Evolutionary conservation across 2,888 invertebrate genomes (phyloP).

Genomic region (Platycheirus albimanus): DNA sequence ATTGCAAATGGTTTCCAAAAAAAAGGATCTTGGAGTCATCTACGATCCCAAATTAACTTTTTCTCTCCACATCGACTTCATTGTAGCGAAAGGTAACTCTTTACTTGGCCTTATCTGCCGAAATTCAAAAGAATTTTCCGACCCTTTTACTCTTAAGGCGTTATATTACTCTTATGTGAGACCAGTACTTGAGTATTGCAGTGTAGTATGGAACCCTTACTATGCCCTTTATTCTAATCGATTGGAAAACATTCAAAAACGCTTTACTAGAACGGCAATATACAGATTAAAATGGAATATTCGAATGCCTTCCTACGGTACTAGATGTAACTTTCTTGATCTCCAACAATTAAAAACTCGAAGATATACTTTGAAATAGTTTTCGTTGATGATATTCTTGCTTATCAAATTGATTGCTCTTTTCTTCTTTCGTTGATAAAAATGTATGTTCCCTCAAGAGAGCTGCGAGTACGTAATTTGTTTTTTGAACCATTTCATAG

Average conservation of each 20-base stretch:
- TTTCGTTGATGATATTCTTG: not conserved
- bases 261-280: not conserved
- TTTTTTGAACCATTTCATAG: no score
- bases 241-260: constrained; percentile 25
- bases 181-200: constrained; percentile 20
- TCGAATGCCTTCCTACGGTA: not conserved
- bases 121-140: constrained; percentile 3
- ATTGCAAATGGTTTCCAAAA: not conserved
- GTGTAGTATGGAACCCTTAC: constrained; percentile 24
- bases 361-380: not conserved
- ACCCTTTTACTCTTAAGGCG: constrained; percentile 19
- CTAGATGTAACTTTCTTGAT: not conserved
- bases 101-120: constrained; percentile 9
- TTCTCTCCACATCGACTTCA: constrained; percentile 6
- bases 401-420: not conserved
- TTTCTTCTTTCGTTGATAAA: not conserved
- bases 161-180: constrained; percentile 21
- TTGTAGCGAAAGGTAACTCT: not conserved
- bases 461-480: no score
- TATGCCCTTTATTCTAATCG: constrained; percentile 13
- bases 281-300: not conserved
- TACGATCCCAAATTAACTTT: constrained; percentile 20
- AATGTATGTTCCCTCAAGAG: not conserved
- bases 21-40: constrained; percentile 21
- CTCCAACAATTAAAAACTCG: not conserved